phyloP scores from a whole-genome alignment of 2,888 invertebrate genomes.

The Acrobasis suavella region DNA sequence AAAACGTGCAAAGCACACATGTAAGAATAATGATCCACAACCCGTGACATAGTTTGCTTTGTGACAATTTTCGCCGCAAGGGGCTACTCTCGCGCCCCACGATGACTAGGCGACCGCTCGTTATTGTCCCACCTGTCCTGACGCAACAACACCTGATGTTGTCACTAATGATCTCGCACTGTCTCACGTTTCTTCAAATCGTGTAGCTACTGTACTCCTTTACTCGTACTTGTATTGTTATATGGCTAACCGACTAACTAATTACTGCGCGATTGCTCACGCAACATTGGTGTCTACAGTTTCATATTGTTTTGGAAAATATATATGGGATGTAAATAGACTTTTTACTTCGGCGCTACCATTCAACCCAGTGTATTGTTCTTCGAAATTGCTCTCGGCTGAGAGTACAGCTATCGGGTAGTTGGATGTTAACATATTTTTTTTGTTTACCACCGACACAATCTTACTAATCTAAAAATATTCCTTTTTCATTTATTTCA shows the following conservation, averaged over 20 bases:
- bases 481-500: constrained; percentile 11
- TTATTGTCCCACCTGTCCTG: constrained; percentile 74
- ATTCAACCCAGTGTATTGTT: constrained; percentile 77
- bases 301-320: constrained; percentile 60
- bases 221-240: constrained; percentile 26
- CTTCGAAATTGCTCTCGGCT: constrained; percentile 75
- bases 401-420: constrained; percentile 68
- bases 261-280: constrained; percentile 49
- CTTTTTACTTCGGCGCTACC: constrained; percentile 72
- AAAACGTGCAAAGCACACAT: constrained; percentile 26
- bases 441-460: constrained; percentile 50
- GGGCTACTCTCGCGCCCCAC: constrained; percentile 69
- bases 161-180: constrained; percentile 69
- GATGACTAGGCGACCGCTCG: constrained; percentile 75
- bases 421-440: constrained; percentile 56
- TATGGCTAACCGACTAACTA: constrained; percentile 33
- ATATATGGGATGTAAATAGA: constrained; percentile 74
- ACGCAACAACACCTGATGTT: constrained; percentile 54
- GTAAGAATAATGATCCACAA: constrained; percentile 64
- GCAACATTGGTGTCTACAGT: constrained; percentile 47
- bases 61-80: constrained; percentile 73
- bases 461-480: constrained; percentile 42
- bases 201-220: constrained; percentile 2
- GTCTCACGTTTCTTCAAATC: constrained; percentile 36
- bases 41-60: constrained; percentile 72